phyloP scores from a whole-genome alignment of 2,888 invertebrate genomes.

The Lycia hirtaria region DNA sequence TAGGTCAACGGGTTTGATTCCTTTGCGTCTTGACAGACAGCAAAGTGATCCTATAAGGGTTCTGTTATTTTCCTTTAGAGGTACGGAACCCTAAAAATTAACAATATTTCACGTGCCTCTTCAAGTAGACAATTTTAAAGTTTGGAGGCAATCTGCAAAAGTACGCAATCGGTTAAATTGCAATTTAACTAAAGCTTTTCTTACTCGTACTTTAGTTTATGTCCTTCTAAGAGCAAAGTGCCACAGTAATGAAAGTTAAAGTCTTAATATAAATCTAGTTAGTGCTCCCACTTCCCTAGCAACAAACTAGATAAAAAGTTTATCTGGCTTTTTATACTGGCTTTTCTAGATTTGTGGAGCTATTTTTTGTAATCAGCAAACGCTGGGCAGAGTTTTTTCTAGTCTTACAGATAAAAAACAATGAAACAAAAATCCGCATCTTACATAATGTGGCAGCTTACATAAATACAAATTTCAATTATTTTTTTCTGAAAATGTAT shows the following conservation, averaged over 20 bases:
- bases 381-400: neutral
- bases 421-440: too few relatives aligned
- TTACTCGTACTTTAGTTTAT: constrained; percentile 13
- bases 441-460: too few relatives aligned
- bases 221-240: constrained; percentile 2
- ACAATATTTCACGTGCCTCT: neutral
- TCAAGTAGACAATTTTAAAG: neutral
- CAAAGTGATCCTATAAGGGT: too few relatives aligned
- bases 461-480: too few relatives aligned
- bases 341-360: neutral
- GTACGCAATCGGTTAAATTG: constrained; percentile 14
- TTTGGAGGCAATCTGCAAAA: constrained; percentile 24
- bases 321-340: neutral
- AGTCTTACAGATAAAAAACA: too few relatives aligned
- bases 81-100: neutral
- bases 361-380: neutral
- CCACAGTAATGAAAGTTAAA: constrained; percentile 18
- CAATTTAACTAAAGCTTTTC: constrained; percentile 14
- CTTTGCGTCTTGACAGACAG: too few relatives aligned
- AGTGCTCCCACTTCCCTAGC: constrained; percentile 5
- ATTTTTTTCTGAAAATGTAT: too few relatives aligned
- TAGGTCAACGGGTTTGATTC: too few relatives aligned
- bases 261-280: constrained; percentile 8
- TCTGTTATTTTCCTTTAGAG: too few relatives aligned
- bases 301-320: constrained; percentile 1